These are phyloP conservation scores for Pseudomugil tenellus DNA, from an alignment of 2,797 vertebrate species.

Conservation along the genomic window DNA sequence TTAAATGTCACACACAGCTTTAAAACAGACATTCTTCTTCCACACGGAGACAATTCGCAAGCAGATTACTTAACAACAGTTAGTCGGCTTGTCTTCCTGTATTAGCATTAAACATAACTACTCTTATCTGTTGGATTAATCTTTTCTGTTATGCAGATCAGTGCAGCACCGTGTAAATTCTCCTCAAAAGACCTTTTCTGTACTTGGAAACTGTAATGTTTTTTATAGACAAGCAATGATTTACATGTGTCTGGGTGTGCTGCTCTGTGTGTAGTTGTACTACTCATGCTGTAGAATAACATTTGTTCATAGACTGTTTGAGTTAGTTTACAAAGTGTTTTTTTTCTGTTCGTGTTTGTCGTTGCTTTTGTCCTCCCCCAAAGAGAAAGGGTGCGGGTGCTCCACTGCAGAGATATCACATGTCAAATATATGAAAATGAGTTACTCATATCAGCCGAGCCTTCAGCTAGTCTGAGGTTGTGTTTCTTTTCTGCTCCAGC, in stretches of 20 bases:
- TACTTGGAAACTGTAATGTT: background rate
- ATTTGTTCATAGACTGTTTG: background rate
- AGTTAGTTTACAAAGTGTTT: slow-evolving; percentile 22
- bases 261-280: background rate
- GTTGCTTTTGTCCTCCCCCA: background rate
- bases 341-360: background rate
- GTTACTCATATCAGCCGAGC: slow-evolving; percentile 7
- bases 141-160: slow-evolving; percentile 3
- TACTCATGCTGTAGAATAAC: background rate
- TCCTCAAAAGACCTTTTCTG: background rate
- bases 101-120: slow-evolving; percentile 35
- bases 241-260: slow-evolving; percentile 43
- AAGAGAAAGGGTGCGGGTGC: background rate
- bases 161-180: background rate
- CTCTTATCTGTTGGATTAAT: slow-evolving; percentile 14
- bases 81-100: background rate
- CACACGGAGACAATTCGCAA: slow-evolving; percentile 5
- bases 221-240: slow-evolving; percentile 20
- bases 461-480: background rate
- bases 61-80: slow-evolving; percentile 4
- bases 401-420: background rate
- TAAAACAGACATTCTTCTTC: background rate
- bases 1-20: slow-evolving; percentile 4
- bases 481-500: slow-evolving; percentile 6
- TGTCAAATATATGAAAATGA: slow-evolving; percentile 26